Base-by-base conservation (phyloP, 2,797 vertebrate species). In the Notamacropus eugenii region DNA sequence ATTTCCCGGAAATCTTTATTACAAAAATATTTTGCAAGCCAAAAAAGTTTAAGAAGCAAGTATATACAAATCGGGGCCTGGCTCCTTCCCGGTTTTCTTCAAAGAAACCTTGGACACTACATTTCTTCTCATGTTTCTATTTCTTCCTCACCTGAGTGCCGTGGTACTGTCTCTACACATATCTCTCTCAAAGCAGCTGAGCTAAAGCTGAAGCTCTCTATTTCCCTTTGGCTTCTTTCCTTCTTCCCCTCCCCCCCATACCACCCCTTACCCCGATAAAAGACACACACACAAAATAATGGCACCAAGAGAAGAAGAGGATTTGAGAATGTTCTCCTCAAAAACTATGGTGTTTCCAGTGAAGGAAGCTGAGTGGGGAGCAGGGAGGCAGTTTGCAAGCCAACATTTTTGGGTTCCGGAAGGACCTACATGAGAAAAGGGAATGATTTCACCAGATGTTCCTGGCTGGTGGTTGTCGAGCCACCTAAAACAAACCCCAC, bases 21-120 rank as follows among this genome's bases (percentile, higher is more conserved):
- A 99, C 98, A 99, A 99, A 99, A 99, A 99, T 99, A 99, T 98
- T 98, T 99, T 96, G 98, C 98, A 99, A 99, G 98, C 98, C 97
- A 98, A 98, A 97, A 91, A 98, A 97, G 97, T 97, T 97, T 98
- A 96, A 97, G 95, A 94, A 97, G 98, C 97, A 96, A 97, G 97
- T 98, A 98, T 98, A 98, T 98, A 99, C 98, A 98, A 98, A 98
- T 98, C 95, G 97, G 96, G 97, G 97, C 97, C 91, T 97, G 34
- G 92, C 95, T 97, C 96, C 97, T 97, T 98, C 96, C 97, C 93
- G 96, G 96, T 96, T 92, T 93, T 98, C 97, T 98, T 95, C 97
- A 97, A 97, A 97, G 97, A 97, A 98, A 96, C 95, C 19, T 91
- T 95, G 34, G 1, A 97, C 96, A 95, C 95, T 93, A 96, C 46